Base-by-base conservation (phyloP, 2,888 invertebrate genomes). In the Yponomeuta sedellus region DNA sequence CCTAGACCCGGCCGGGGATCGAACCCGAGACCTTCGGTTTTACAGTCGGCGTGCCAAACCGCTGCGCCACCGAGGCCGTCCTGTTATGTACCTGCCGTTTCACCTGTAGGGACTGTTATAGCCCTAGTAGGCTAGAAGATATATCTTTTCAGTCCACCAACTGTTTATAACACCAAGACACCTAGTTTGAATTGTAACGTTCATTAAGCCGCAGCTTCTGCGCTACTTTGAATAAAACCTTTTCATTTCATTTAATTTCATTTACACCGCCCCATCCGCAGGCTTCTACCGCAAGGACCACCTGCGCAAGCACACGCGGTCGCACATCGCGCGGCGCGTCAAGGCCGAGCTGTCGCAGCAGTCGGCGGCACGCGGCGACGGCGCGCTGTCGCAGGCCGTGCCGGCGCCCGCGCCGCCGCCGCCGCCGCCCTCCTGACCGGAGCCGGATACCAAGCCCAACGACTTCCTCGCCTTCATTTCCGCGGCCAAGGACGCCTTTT, bases 211-310 rank as follows among this genome's bases (percentile, higher is more conserved):
- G n/a, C n/a, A n/a, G n/a, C n/a, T n/a, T n/a, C n/a, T n/a, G n/a
- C n/a, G n/a, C n/a, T n/a, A n/a, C n/a, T n/a, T n/a, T n/a, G n/a
- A 44, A 10, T 10, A 44, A 44, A 5, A 44, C 10, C 44, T 2
- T 2, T 44, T 44, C 12, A 44, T 12, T 44, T 44, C n/a, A n/a
- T n/a, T n/a, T n/a, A n/a, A n/a, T n/a, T 5, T 25, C 25, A 25
- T 4, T 25, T 25, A 5, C n/a, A 52, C 44, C 0, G 16, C 44
- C 16, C 44, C 16, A 12, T 59, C 19, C 57, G 2, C 75, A 93
- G 94, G 96, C 66, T 97, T 97, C 86, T 97, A 97, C 86, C 94
- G 97, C 72, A 96, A 97, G 78, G 97, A 97, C 85, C 97, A 97
- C 85, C 91, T 97, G 69, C 93, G 96, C 75, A 97, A 97, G 79